Conservation (phyloP, 2,797 vertebrate genomes). For the Pangasius sanitwongsei region DNA sequence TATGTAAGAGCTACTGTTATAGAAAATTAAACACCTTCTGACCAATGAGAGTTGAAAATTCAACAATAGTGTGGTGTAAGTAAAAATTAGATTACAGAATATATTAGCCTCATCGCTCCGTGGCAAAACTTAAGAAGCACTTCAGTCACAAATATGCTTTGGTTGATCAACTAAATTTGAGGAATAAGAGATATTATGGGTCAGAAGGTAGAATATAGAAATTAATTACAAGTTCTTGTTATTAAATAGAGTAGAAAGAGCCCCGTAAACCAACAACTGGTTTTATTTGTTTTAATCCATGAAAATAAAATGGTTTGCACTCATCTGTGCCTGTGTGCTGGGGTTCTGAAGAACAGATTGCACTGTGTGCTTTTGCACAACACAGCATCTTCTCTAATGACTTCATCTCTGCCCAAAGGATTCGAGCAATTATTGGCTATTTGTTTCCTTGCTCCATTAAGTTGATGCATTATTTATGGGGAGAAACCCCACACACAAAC, state of each 20-base stretch:
- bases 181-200: neutral
- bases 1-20: neutral
- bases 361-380: constrained; percentile 61
- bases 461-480: constrained; percentile 79
- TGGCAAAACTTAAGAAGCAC: neutral
- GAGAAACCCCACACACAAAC: constrained; percentile 50
- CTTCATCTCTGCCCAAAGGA: constrained; percentile 70
- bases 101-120: neutral
- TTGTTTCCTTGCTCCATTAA: constrained; percentile 78
- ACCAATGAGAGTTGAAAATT: neutral
- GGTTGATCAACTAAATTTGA: neutral
- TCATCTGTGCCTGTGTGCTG: constrained; percentile 50
- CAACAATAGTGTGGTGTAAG: neutral
- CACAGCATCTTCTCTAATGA: constrained; percentile 67
- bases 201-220: neutral
- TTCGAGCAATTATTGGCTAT: constrained; percentile 72
- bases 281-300: neutral
- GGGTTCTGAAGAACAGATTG: constrained; percentile 65
- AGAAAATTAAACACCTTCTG: neutral
- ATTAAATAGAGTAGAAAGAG: neutral
- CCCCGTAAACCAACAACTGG: neutral
- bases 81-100: neutral
- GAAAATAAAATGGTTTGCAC: neutral
- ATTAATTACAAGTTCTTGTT: neutral
- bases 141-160: neutral